Evolutionary conservation across 2,888 invertebrate genomes (phyloP), one percentile per base, ranked within the genome.

Genomic region (Bhutanitis thaidina): DNA sequence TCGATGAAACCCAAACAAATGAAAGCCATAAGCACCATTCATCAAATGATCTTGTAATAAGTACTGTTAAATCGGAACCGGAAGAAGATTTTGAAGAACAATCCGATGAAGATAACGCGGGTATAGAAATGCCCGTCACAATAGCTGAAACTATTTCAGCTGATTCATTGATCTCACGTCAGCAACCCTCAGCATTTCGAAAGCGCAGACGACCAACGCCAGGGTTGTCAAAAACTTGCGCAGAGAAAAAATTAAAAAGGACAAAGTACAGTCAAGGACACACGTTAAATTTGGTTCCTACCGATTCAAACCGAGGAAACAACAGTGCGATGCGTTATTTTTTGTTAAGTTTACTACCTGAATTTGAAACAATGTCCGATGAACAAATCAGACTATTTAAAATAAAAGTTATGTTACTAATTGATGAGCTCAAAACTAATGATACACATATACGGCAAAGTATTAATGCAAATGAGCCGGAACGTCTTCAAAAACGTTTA

Each of bases 321-420:
- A 49, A 37, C 7, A 56, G 55, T 14, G 57, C 61, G 4, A 57
- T 66, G 58, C 58, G 52, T 49, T 67, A 64, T 52, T 72, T 72
- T 10, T 41, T 72, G 16, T 53, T 71, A 53, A 72, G 72, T 47
- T 43, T 72, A 0, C 7, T 72, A 30, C 69, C 72, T 1, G 72
- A 72, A 54, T 53, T 71, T 16, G 72, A 71, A 36, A 60, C 65
- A 0, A 71, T 72, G 71, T 52, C 59, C 0, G 65, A 67, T 48
- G 65, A 69, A 3, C 72, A 72, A 58, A 49, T 59, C 0, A 61
- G 72, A 49, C 3, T 63, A 7, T 72, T 72, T 44, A 72, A 72
- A 54, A 72, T 72, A 4, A 72, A 66, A 49, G 56, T 67, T 0
- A 69, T 72, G 69, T 58, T 64, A 48, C 41, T 69, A 0, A 64